These are phyloP conservation scores for Osedax frankpressi DNA, from an alignment of 2,888 invertebrate species.

Conservation along the genomic window DNA sequence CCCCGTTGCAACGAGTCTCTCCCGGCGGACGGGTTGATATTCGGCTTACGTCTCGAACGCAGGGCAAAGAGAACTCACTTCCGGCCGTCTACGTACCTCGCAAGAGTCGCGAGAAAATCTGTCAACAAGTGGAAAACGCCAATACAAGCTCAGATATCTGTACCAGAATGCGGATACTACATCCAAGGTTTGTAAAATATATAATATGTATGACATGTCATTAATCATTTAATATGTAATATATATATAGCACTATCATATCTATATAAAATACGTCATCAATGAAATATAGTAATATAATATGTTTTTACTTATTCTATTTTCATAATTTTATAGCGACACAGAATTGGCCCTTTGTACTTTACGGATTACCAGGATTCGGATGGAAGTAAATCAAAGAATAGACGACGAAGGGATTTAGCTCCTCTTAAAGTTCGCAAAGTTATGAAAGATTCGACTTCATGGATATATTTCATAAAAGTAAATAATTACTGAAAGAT, in stretches of 20 bases:
- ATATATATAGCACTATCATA: neutral
- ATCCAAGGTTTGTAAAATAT: neutral
- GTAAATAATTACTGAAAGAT: neutral
- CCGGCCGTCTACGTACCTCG: neutral
- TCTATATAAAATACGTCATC: no score
- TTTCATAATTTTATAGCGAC: neutral
- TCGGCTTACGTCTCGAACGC: no score
- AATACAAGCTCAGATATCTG: neutral
- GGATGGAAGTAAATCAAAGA: neutral
- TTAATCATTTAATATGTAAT: neutral
- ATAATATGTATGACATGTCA: neutral
- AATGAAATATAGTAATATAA: no score
- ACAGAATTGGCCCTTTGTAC: neutral
- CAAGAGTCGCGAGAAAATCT: neutral
- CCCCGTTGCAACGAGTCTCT: no score
- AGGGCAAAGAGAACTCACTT: neutral
- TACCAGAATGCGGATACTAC: neutral
- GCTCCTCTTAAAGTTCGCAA: neutral
- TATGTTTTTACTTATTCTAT: no score
- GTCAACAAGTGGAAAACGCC: neutral
- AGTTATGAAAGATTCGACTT: neutral
- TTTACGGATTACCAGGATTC: neutral
- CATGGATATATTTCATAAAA: neutral
- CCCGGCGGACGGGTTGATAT: no score
- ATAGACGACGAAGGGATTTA: neutral